Conservation (phyloP, 2,113 vertebrate genomes). For the Mustela nigripes region DNA sequence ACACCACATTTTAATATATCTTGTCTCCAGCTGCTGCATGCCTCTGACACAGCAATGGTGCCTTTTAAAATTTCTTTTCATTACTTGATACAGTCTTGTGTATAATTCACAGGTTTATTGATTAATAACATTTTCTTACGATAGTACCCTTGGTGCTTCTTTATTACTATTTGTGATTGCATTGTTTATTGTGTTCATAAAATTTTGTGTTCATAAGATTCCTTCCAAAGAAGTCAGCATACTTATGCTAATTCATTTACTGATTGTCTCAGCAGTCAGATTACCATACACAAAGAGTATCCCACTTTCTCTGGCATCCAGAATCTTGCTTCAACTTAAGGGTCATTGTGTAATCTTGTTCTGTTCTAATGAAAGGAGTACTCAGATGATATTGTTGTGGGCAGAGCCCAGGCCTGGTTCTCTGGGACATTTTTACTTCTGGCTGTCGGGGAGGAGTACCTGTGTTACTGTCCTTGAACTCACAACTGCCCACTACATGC, state of each 20-base stretch:
- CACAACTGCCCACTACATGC: neutral
- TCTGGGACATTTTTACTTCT: slow-evolving; percentile 1
- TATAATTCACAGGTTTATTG: slow-evolving; percentile 35
- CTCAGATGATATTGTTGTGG: neutral
- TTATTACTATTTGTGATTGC: slow-evolving; percentile 54
- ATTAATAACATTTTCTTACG: slow-evolving; percentile 53
- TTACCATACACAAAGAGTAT: neutral
- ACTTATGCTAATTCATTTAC: slow-evolving; percentile 48
- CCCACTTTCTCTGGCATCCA: slow-evolving; percentile 25
- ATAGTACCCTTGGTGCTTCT: slow-evolving; percentile 42
- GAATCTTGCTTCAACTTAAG: slow-evolving; percentile 27
- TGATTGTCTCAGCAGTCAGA: slow-evolving; percentile 37
- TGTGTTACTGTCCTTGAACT: neutral
- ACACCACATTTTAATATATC: neutral
- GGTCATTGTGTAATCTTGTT: slow-evolving; percentile 23
- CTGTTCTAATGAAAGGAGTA: slow-evolving; percentile 41
- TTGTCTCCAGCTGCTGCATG: neutral
- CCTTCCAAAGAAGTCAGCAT: slow-evolving; percentile 71
- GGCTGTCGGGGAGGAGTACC: neutral
- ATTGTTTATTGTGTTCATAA: slow-evolving; percentile 57
- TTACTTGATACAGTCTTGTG: neutral
- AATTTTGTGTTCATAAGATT: slow-evolving; percentile 71
- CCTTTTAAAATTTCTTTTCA: slow-evolving; percentile 50
- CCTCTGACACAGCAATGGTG: neutral
- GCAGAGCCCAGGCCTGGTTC: neutral